phyloP scores from a whole-genome alignment of 2,888 invertebrate genomes.

The Allolobophora icterica region DNA sequence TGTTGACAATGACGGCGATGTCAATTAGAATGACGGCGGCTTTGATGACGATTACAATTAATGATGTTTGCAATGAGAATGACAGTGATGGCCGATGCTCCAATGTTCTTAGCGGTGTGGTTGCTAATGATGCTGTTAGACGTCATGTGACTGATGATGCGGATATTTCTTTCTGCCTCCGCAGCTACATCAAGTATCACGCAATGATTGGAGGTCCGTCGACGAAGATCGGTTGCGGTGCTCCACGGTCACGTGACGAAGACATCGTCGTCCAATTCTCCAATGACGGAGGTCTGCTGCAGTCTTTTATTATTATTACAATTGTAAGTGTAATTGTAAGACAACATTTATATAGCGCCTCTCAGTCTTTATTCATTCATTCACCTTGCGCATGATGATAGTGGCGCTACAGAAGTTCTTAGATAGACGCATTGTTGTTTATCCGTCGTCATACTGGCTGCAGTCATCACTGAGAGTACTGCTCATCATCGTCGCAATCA shows the following conservation, averaged over 20 bases:
- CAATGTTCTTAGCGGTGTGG: neutral
- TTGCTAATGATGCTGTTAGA: neutral
- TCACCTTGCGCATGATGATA: no score
- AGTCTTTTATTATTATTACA: neutral
- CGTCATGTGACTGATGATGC: neutral
- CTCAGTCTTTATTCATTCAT: no score
- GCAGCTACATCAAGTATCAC: constrained; percentile 63
- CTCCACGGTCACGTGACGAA: constrained; percentile 56
- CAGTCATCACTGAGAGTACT: no score
- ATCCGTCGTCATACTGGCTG: no score
- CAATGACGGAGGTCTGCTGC: constrained; percentile 57
- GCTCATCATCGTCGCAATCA: no score
- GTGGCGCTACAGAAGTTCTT: no score
- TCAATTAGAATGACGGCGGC: no score
- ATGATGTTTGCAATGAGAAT: neutral
- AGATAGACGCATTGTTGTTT: no score
- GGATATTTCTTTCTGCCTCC: neutral
- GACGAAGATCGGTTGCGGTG: constrained; percentile 58
- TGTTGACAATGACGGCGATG: no score
- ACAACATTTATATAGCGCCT: no score
- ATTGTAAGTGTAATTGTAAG: neutral
- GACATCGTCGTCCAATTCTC: constrained; percentile 63
- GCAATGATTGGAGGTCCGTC: constrained; percentile 58
- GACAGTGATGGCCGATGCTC: neutral
- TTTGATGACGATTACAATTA: neutral